phyloP scores from a whole-genome alignment of 2,888 invertebrate species.

The Lagria hirta region DNA sequence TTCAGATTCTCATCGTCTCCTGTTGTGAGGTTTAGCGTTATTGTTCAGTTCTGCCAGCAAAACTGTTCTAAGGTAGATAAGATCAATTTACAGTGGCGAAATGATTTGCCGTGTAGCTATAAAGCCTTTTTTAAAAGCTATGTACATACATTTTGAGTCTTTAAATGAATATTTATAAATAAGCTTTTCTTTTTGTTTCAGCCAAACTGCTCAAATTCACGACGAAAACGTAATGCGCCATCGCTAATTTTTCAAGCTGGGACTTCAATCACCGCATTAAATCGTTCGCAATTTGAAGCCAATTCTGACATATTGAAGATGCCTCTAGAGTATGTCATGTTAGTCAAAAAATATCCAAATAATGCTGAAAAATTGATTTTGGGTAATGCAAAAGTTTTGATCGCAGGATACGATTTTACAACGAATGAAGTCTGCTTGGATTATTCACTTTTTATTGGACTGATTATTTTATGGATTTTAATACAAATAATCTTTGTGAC shows the following conservation, averaged over 20 bases:
- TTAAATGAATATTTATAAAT: too few relatives aligned
- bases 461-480: constrained; percentile 56
- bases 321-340: constrained; percentile 61
- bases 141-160: too few relatives aligned
- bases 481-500: constrained; percentile 60
- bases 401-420: constrained; percentile 57
- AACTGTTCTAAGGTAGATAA: constrained; percentile 65
- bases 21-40: constrained; percentile 77
- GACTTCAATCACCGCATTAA: too few relatives aligned
- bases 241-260: too few relatives aligned
- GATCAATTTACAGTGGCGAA: too few relatives aligned
- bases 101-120: too few relatives aligned
- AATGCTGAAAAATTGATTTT: constrained; percentile 66
- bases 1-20: constrained; percentile 87
- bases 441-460: constrained; percentile 61
- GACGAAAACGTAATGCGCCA: neutral
- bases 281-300: constrained; percentile 33
- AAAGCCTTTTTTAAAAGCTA: too few relatives aligned
- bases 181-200: too few relatives aligned
- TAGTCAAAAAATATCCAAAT: constrained; percentile 58
- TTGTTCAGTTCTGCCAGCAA: constrained; percentile 77
- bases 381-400: constrained; percentile 61
- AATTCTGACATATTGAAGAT: constrained; percentile 44
- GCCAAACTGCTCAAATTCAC: constrained; percentile 3
- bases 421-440: constrained; percentile 52